Percentiles rank a stretch among this genome's conserved stretches.
These are phyloP conservation scores for Illadopsis cleaveri DNA, from an alignment of 2,113 vertebrate species.

Conservation along the genomic window DNA sequence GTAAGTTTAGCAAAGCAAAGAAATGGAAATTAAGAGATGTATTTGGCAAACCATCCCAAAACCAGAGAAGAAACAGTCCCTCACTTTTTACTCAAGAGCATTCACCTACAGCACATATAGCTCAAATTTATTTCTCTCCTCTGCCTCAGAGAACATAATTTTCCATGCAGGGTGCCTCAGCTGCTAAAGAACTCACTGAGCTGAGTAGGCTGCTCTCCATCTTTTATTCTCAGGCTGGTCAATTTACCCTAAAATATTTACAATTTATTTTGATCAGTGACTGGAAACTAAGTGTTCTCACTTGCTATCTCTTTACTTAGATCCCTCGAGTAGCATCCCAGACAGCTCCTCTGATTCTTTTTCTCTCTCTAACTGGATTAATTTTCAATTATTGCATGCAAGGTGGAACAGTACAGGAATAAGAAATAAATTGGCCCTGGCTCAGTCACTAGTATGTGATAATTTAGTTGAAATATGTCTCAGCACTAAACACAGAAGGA, in stretches of 20 bases:
- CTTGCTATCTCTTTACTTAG: neutral
- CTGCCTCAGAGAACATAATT: neutral
- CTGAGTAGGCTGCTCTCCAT: neutral
- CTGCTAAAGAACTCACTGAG: neutral
- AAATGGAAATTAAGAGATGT: neutral
- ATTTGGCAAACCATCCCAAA: neutral
- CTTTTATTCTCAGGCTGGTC: neutral
- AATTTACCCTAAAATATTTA: conserved; percentile 37
- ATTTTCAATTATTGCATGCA: neutral
- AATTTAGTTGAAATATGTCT: neutral
- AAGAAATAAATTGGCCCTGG: neutral
- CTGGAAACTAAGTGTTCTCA: conserved; percentile 3
- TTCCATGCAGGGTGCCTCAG: neutral
- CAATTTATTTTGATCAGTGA: conserved; percentile 9
- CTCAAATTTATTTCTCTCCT: neutral
- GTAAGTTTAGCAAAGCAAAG: neutral
- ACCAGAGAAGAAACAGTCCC: neutral
- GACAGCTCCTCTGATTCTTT: neutral
- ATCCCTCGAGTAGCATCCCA: neutral
- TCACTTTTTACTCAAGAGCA: neutral
- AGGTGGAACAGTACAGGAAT: neutral
- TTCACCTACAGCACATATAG: neutral
- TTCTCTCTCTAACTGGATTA: neutral
- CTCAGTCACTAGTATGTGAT: neutral
- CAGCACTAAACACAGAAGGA: neutral